Conservation (phyloP, 2,797 vertebrate species). For the Acrossocheilus wenchowensis region DNA sequence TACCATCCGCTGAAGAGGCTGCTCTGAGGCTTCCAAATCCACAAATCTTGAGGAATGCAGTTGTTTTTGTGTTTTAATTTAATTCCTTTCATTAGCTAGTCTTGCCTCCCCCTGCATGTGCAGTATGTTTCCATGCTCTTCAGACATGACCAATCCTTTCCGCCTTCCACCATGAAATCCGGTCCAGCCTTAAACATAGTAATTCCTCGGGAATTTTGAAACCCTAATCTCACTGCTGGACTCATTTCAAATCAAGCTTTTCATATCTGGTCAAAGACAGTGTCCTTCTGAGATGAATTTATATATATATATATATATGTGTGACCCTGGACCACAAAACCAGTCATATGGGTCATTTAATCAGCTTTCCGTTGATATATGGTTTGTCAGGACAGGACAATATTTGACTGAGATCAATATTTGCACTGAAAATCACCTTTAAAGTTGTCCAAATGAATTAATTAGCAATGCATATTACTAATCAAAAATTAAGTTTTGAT, state of each 20-base stretch:
- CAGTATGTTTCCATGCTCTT: conserved; percentile 66
- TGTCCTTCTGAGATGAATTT: neutral
- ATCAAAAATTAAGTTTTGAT: no score
- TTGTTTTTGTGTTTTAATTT: conserved; percentile 52
- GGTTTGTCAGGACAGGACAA: no score
- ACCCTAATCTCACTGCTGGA: conserved; percentile 47
- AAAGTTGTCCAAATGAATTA: no score
- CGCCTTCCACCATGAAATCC: conserved; percentile 64
- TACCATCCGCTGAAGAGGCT: conserved; percentile 13
- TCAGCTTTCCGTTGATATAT: no score
- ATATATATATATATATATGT: neutral
- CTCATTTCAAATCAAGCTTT: conserved; percentile 54
- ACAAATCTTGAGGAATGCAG: conserved; percentile 49
- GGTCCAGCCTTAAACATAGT: conserved; percentile 70
- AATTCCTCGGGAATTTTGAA: conserved; percentile 63
- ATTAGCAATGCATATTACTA: no score
- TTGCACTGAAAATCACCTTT: no score
- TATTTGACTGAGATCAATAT: no score
- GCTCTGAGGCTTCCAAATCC: conserved; percentile 60
- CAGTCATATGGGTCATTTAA: no score
- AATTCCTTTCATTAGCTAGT: conserved; percentile 57
- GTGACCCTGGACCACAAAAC: no score
- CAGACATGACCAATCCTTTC: conserved; percentile 77
- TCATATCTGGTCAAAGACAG: conserved; percentile 1
- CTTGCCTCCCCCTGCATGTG: conserved; percentile 38